A percentile compares a stretch with the other conserved stretches of the same genome.
These are phyloP conservation scores for Brachionus rubens DNA, from an alignment of 1,140 invertebrate species.

Conservation along the genomic window DNA sequence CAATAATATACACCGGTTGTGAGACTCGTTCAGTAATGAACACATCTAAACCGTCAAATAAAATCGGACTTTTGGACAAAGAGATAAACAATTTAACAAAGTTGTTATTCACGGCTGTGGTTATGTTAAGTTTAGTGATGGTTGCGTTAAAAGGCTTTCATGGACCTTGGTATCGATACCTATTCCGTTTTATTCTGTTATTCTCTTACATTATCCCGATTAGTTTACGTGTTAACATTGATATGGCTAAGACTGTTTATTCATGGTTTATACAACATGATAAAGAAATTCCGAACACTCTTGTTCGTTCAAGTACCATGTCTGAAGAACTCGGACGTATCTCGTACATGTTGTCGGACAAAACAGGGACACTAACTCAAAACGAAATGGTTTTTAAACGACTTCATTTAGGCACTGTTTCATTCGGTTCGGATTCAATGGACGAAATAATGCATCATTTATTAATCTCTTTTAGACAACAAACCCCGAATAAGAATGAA, in stretches of 20 bases:
- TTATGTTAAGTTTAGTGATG: slow-evolving; percentile 86
- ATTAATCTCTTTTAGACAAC: slow-evolving; percentile 51
- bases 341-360: slow-evolving; percentile 90
- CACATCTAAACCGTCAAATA: slow-evolving; percentile 87
- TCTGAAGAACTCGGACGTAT: slow-evolving; percentile 96
- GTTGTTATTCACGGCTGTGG: slow-evolving; percentile 85
- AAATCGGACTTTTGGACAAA: slow-evolving; percentile 87
- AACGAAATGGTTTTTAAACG: slow-evolving; percentile 97
- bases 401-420: slow-evolving; percentile 81
- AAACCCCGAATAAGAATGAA: slow-evolving; percentile 47
- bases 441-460: slow-evolving; percentile 66
- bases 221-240: slow-evolving; percentile 91
- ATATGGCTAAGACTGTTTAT: slow-evolving; percentile 97
- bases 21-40: slow-evolving; percentile 98
- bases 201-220: slow-evolving; percentile 99
- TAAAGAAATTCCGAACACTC: slow-evolving; percentile 83
- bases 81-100: slow-evolving; percentile 94
- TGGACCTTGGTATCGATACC: slow-evolving; percentile 92
- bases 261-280: slow-evolving; percentile 93
- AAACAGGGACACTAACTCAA: slow-evolving; percentile 96
- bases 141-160: slow-evolving; percentile 85
- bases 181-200: slow-evolving; percentile 90
- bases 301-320: slow-evolving; percentile 97
- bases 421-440: slow-evolving; percentile 73
- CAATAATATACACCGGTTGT: slow-evolving; percentile 92